A percentile compares a stretch with the other conserved stretches of the same genome.
These are phyloP conservation scores for Ancistrus triradiatus DNA, from an alignment of 2,113 vertebrate genomes.

Conservation along the genomic window DNA sequence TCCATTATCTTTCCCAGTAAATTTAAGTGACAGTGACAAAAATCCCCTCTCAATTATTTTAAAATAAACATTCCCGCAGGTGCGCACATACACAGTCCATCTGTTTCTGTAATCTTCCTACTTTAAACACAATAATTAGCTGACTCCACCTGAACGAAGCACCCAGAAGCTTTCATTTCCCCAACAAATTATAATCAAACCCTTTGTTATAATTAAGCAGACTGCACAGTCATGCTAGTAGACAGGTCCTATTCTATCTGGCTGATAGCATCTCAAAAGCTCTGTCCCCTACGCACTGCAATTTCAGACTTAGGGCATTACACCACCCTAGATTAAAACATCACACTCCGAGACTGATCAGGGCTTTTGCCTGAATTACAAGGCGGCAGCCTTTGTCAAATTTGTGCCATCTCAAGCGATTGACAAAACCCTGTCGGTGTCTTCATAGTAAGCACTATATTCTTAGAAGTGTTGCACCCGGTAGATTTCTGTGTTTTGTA, in stretches of 20 bases:
- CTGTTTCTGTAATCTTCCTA: constrained; percentile 3
- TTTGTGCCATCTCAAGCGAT: too few relatives aligned
- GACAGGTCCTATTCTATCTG: constrained; percentile 20
- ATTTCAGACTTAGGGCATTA: constrained; percentile 10
- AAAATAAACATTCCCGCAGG: neutral
- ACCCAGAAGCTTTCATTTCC: constrained; percentile 30
- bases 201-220: neutral
- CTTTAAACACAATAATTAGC: constrained; percentile 26
- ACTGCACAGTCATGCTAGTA: constrained; percentile 8
- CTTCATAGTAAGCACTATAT: too few relatives aligned
- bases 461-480: too few relatives aligned
- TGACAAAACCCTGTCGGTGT: too few relatives aligned
- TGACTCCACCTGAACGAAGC: constrained; percentile 18
- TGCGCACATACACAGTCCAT: constrained; percentile 13
- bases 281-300: constrained; percentile 11
- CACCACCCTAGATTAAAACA: too few relatives aligned
- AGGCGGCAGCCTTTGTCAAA: too few relatives aligned
- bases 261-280: constrained; percentile 1
- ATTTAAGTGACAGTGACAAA: constrained; percentile 57
- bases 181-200: constrained; percentile 7
- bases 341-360: too few relatives aligned
- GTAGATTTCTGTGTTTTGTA: too few relatives aligned
- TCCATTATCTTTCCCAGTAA: constrained; percentile 62
- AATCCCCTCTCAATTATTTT: too few relatives aligned
- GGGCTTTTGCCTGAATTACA: too few relatives aligned